phyloP scores from a whole-genome alignment of 2,888 invertebrate species.

The Drosophila stalkeri region DNA sequence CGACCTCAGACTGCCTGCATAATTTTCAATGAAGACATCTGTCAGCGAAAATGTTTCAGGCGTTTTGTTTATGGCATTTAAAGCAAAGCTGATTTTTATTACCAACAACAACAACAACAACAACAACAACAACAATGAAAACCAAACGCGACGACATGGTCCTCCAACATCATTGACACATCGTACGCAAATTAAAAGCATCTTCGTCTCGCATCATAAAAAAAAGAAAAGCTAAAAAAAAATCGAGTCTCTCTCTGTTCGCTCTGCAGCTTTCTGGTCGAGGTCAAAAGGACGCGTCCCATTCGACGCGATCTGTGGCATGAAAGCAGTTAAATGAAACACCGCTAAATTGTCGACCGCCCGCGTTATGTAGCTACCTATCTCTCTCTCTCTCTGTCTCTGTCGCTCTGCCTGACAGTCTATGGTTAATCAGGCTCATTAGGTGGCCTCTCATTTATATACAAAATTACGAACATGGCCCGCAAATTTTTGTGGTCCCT shows the following conservation, averaged over 20 bases:
- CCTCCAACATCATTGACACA: slow-evolving; percentile 79
- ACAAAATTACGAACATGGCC: slow-evolving; percentile 82
- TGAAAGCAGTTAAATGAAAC: slow-evolving; percentile 80
- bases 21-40: slow-evolving; percentile 84
- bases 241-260: slow-evolving; percentile 5
- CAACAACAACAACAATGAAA: slow-evolving; percentile 45
- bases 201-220: slow-evolving; percentile 67
- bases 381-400: not conserved
- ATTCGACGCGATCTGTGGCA: slow-evolving; percentile 82
- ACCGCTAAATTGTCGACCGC: slow-evolving; percentile 70
- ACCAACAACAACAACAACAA: slow-evolving; percentile 56
- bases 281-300: slow-evolving; percentile 84
- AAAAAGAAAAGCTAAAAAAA: slow-evolving; percentile 26
- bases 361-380: slow-evolving; percentile 39
- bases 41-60: slow-evolving; percentile 81
- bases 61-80: slow-evolving; percentile 80
- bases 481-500: slow-evolving; percentile 81
- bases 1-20: slow-evolving; percentile 44
- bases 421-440: slow-evolving; percentile 84
- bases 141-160: slow-evolving; percentile 69
- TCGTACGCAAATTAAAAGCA: slow-evolving; percentile 80
- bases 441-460: slow-evolving; percentile 83
- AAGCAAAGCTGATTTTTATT: slow-evolving; percentile 80
- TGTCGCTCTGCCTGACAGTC: slow-evolving; percentile 22
- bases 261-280: slow-evolving; percentile 29